These are phyloP conservation scores for Hyperoodon ampullatus DNA, from an alignment of 2,113 vertebrate genomes.

Conservation along the genomic window DNA sequence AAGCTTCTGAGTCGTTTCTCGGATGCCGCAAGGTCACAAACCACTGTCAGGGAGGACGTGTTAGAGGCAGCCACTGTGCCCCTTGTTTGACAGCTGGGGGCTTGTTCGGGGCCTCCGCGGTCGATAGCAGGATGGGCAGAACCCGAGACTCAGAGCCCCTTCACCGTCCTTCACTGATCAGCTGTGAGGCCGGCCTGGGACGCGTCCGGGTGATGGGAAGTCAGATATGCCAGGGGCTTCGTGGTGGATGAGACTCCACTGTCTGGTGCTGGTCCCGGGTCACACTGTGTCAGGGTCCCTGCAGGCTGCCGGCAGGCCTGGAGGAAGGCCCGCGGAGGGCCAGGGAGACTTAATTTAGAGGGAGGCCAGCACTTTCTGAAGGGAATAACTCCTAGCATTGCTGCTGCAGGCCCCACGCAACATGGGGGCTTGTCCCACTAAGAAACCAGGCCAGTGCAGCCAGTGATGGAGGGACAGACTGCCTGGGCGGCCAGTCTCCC, in stretches of 20 bases:
- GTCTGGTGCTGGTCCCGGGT: fast-evolving
- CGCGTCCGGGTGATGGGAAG: fast-evolving
- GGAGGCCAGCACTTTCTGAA: fast-evolving
- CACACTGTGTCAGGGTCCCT: fast-evolving
- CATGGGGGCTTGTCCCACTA: background rate
- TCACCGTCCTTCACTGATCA: fast-evolving
- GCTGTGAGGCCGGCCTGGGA: fast-evolving
- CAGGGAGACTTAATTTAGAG: background rate
- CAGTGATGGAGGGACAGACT: background rate
- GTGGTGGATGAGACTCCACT: fast-evolving
- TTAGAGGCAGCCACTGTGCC: fast-evolving
- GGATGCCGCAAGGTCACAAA: fast-evolving
- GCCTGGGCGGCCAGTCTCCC: fast-evolving
- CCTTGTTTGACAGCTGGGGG: fast-evolving
- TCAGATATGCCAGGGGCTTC: fast-evolving
- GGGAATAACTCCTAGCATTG: fast-evolving
- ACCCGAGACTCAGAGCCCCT: fast-evolving
- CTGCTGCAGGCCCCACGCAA: background rate
- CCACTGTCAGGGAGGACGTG: fast-evolving
- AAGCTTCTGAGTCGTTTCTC: fast-evolving
- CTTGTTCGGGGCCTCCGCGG: fast-evolving
- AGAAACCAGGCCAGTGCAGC: background rate
- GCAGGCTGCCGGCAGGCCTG: too few relatives aligned
- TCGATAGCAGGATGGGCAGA: fast-evolving
- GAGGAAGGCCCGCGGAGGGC: fast-evolving